A percentile compares a stretch with the other conserved stretches of the same genome.
phyloP scores from a whole-genome alignment of 2,797 vertebrate species.

The Ctenochaetus hawaiiensis region DNA sequence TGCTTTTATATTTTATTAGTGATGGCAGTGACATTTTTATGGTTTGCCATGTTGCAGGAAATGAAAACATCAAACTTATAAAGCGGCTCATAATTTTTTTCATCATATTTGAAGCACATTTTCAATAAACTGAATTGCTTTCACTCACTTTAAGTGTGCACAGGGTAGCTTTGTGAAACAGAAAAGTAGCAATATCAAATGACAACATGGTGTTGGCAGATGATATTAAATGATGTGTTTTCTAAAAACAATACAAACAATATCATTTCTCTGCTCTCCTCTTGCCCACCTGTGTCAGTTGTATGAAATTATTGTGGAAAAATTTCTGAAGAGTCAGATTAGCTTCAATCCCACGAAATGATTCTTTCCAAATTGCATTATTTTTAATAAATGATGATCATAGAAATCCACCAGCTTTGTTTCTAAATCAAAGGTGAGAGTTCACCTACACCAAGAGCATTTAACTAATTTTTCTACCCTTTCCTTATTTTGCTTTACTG shows the following conservation, averaged over 20 bases:
- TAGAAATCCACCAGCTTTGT: constrained; percentile 6
- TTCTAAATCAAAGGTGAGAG: constrained; percentile 17
- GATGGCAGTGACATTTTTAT: neutral
- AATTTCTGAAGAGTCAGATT: constrained; percentile 15
- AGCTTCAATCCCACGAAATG: neutral
- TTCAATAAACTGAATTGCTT: neutral
- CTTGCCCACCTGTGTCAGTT: neutral
- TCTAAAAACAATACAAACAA: no score
- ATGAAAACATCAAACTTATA: constrained; percentile 18
- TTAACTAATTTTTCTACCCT: constrained; percentile 3
- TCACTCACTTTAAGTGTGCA: neutral
- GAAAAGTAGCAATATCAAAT: neutral
- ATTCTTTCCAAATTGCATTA: constrained; percentile 6
- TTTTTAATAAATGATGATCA: neutral
- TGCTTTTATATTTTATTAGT: neutral
- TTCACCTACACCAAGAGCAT: neutral
- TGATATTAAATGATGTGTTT: no score
- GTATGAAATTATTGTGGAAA: neutral
- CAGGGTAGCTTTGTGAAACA: constrained; percentile 2
- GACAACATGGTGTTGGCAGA: neutral
- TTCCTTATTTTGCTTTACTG: neutral
- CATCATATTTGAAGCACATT: constrained; percentile 2
- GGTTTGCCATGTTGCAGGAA: neutral
- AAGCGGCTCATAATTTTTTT: constrained; percentile 1
- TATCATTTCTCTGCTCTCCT: no score